These are phyloP conservation scores for Sapajus apella DNA, from an alignment of 2,113 vertebrate species.

Conservation along the genomic window DNA sequence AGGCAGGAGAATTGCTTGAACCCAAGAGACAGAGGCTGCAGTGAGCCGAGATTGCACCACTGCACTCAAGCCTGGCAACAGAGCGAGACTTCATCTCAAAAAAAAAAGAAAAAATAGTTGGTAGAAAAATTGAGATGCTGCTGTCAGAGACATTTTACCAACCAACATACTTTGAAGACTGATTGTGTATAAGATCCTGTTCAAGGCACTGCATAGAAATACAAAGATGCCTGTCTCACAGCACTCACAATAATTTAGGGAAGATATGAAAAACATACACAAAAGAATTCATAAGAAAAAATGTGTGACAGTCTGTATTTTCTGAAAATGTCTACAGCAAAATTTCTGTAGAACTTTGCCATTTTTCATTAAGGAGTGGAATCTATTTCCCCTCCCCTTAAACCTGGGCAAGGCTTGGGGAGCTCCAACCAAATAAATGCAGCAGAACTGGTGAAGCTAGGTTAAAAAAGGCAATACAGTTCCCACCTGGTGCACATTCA, in stretches of 20 bases:
- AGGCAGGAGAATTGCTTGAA: no score
- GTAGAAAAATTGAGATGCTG: background rate
- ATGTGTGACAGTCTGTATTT: background rate
- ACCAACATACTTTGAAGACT: background rate
- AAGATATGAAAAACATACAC: background rate
- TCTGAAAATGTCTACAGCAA: background rate
- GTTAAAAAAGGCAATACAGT: background rate
- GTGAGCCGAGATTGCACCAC: no score
- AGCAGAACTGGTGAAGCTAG: background rate
- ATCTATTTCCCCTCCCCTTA: background rate
- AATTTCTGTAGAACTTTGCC: background rate
- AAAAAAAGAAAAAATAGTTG: background rate
- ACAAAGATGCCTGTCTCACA: background rate
- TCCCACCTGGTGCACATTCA: background rate
- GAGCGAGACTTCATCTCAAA: no score
- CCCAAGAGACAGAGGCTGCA: no score
- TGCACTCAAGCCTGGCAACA: no score
- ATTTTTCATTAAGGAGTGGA: background rate
- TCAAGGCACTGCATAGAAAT: background rate
- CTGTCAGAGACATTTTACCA: background rate
- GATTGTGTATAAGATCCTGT: background rate
- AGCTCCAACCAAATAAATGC: background rate
- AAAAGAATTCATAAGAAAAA: background rate
- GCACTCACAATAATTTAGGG: background rate
- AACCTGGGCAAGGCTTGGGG: background rate